Conservation (phyloP, 2,113 vertebrate species). For the Bambusicola thoracicus region DNA sequence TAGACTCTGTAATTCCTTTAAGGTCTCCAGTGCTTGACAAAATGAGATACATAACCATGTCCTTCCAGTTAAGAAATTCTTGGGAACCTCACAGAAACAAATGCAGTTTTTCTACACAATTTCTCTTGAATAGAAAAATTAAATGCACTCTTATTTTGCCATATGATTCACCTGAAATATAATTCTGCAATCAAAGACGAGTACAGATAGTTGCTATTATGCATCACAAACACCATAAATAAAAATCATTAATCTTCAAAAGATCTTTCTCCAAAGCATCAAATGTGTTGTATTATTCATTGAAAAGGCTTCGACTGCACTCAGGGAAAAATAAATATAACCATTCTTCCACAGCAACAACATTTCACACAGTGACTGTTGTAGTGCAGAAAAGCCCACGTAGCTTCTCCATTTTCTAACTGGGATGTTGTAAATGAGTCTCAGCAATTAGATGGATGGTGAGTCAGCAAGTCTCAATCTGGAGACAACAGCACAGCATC, state of each 20-base stretch:
- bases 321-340: not conserved
- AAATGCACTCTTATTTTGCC: not conserved
- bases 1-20: not conserved
- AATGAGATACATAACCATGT: rapidly evolving
- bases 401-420: not conserved
- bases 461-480: not conserved
- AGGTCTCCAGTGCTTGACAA: not conserved
- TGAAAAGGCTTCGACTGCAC: not conserved
- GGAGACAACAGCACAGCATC: not conserved
- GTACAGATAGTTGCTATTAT: not conserved
- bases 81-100: not conserved
- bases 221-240: not conserved
- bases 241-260: conserved; percentile 24
- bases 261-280: not conserved
- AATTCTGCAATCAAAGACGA: not conserved
- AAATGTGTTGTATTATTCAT: not conserved
- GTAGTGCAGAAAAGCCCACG: not conserved
- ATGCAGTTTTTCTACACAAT: not conserved
- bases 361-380: not conserved
- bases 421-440: not conserved
- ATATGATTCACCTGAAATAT: not conserved
- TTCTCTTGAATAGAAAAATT: not conserved
- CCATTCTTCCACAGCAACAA: not conserved
- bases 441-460: not conserved
- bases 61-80: not conserved